Conservation (phyloP, 1,140 invertebrate species). For the Tenebrio molitor region DNA sequence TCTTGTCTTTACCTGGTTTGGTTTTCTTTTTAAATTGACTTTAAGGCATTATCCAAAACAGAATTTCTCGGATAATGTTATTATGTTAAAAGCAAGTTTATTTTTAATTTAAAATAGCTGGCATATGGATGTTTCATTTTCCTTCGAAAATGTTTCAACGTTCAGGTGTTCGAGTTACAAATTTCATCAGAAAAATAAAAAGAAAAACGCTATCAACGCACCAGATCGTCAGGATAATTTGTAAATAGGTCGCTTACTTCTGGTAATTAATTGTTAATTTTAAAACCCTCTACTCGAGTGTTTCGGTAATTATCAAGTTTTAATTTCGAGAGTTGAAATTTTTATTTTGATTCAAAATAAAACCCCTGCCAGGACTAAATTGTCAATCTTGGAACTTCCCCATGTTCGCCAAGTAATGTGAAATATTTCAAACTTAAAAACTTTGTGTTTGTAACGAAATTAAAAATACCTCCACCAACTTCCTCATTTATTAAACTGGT, state of each 20-base stretch:
- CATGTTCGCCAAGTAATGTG: slow-evolving; percentile 19
- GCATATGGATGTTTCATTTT: slow-evolving; percentile 29
- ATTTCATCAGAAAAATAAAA: slow-evolving; percentile 34
- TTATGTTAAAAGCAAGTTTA: slow-evolving; percentile 46
- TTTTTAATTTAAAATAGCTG: slow-evolving; percentile 46
- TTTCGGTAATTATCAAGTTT: slow-evolving; percentile 11
- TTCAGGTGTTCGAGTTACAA: slow-evolving; percentile 31
- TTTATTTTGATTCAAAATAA: slow-evolving; percentile 27
- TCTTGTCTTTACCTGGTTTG: slow-evolving; percentile 46
- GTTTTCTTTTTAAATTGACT: slow-evolving; percentile 47
- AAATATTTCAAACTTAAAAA: slow-evolving; percentile 31
- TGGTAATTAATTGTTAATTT: slow-evolving; percentile 25
- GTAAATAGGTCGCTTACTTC: slow-evolving; percentile 20
- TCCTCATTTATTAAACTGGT: neutral
- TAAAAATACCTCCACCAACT: slow-evolving; percentile 29
- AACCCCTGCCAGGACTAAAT: neutral
- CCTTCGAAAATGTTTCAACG: slow-evolving; percentile 22
- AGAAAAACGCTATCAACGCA: neutral
- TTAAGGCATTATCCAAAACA: slow-evolving; percentile 46
- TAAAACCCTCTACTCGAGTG: slow-evolving; percentile 8
- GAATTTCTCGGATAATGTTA: slow-evolving; percentile 43
- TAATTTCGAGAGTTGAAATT: neutral
- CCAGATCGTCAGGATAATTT: slow-evolving; percentile 5
- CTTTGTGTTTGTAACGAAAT: slow-evolving; percentile 23
- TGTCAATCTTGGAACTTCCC: slow-evolving; percentile 19